phyloP scores from a whole-genome alignment of 2,888 invertebrate species.

The Drosophila quinaria region DNA sequence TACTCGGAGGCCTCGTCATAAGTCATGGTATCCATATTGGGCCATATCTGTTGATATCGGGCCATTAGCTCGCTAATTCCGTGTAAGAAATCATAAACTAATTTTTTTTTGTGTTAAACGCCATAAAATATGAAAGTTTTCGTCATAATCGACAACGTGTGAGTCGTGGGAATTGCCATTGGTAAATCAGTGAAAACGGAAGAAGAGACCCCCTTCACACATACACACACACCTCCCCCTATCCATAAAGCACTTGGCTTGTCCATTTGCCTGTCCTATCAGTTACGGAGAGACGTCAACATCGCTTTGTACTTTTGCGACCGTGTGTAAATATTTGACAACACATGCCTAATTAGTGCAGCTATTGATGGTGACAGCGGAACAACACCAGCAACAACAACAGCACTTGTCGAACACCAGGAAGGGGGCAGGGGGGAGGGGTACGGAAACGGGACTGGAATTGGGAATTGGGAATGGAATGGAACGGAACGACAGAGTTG shows the following conservation, averaged over 20 bases:
- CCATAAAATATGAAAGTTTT: constrained; percentile 76
- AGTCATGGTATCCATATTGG: constrained; percentile 33
- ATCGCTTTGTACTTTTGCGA: constrained; percentile 81
- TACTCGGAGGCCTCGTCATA: constrained; percentile 11
- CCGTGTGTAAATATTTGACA: constrained; percentile 83
- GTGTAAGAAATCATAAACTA: constrained; percentile 73
- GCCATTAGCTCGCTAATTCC: constrained; percentile 64
- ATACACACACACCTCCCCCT: neutral
- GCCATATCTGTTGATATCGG: constrained; percentile 37
- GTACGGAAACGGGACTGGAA: constrained; percentile 27
- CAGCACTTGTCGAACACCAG: constrained; percentile 54
- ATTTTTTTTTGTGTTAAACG: constrained; percentile 55
- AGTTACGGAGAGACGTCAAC: constrained; percentile 44
- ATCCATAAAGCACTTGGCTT: neutral
- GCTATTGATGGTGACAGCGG: constrained; percentile 78
- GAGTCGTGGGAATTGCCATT: constrained; percentile 73
- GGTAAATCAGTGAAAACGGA: constrained; percentile 75
- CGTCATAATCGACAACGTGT: constrained; percentile 66
- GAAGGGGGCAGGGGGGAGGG: constrained; percentile 1
- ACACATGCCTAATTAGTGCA: constrained; percentile 85
- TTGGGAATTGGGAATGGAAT: constrained; percentile 44
- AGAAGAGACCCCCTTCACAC: constrained; percentile 45
- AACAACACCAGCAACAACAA: constrained; percentile 44
- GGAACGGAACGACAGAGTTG: constrained; percentile 40
- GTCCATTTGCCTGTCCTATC: constrained; percentile 37